Percentiles rank a stretch among this genome's conserved stretches.
phyloP scores from a whole-genome alignment of 1,140 invertebrate species.

The Physella acuta region DNA sequence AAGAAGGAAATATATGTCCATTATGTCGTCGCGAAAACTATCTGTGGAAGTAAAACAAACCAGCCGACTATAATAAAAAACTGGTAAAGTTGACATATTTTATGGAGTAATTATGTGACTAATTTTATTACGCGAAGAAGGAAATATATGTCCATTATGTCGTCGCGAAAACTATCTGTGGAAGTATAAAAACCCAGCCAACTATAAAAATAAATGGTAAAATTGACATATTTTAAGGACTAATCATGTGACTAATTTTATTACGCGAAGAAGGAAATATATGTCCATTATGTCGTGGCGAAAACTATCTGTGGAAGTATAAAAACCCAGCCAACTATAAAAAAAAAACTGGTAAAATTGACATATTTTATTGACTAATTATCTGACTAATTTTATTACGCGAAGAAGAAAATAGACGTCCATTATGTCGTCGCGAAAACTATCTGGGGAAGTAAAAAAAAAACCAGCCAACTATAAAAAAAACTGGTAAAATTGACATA shows the following conservation, averaged over 20 bases:
- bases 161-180: not conserved
- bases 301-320: not conserved
- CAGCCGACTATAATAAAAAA: no score
- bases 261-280: not conserved
- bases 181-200: no score
- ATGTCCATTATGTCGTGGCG: not conserved
- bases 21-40: not conserved
- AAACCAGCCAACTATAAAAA: no score
- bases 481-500: not conserved
- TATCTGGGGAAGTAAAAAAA: not conserved
- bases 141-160: constrained; percentile 3
- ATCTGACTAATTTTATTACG: no score
- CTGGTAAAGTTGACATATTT: not conserved
- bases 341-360: not conserved
- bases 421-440: not conserved
- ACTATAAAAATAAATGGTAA: not conserved
- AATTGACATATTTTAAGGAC: not conserved
- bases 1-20: not conserved
- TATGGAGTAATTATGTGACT: no score
- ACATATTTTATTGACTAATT: not conserved
- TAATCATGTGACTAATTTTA: no score
- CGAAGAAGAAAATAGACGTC: not conserved
- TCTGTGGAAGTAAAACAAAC: not conserved
- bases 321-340: no score
- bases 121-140: not conserved